Evolutionary conservation across 2,888 invertebrate genomes (phyloP).

Genomic region (Plebejus argus): DNA sequence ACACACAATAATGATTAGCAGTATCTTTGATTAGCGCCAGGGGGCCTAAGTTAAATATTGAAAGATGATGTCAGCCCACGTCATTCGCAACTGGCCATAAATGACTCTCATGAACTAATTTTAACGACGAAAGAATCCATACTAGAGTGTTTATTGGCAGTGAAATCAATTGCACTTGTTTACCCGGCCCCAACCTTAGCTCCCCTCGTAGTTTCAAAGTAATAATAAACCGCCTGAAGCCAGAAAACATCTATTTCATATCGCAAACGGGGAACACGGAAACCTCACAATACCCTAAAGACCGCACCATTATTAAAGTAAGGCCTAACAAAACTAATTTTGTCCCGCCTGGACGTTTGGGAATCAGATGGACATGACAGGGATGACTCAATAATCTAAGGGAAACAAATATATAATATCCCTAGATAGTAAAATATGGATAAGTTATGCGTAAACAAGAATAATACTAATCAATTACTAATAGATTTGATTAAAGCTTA

Average conservation of each 20-base stretch:
- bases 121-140: conserved; percentile 47
- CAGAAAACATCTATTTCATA: conserved; percentile 79
- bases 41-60: background rate
- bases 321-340: conserved; percentile 74
- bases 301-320: conserved; percentile 75
- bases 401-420: background rate
- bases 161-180: conserved; percentile 74
- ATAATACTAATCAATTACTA: too few relatives aligned
- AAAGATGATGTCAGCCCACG: background rate
- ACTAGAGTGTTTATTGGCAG: conserved; percentile 60
- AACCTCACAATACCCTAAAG: conserved; percentile 71
- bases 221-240: conserved; percentile 80
- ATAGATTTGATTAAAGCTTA: too few relatives aligned
- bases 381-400: conserved; percentile 25
- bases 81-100: background rate
- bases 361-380: conserved; percentile 49
- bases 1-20: background rate
- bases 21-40: background rate
- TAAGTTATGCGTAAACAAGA: too few relatives aligned
- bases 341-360: conserved; percentile 62
- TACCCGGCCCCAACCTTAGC: conserved; percentile 64
- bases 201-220: conserved; percentile 66
- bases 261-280: conserved; percentile 62
- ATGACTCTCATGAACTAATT: background rate
- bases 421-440: background rate